phyloP scores from a whole-genome alignment of 2,888 invertebrate species.

The Nebria salina region DNA sequence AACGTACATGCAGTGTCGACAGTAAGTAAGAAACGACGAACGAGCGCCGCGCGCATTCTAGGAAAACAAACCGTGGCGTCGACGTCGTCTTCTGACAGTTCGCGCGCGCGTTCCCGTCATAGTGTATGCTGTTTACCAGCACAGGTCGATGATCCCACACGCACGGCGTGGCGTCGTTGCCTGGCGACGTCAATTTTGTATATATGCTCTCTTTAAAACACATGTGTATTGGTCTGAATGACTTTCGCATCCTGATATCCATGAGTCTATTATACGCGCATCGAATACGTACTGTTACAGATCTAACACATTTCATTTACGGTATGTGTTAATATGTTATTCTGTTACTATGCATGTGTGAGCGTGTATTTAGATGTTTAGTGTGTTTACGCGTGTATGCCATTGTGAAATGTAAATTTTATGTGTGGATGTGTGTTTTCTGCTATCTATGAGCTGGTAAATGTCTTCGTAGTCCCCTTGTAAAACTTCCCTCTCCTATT shows the following conservation, averaged over 20 bases:
- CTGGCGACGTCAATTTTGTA: constrained; percentile 8
- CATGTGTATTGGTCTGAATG: neutral
- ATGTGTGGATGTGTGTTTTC: neutral
- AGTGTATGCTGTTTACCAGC: constrained; percentile 8
- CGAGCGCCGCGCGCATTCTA: neutral
- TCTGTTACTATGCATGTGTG: too few species aligned
- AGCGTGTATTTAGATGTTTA: neutral
- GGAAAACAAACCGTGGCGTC: constrained; percentile 7
- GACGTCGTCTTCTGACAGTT: constrained; percentile 18
- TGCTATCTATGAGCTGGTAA: neutral
- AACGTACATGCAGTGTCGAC: neutral
- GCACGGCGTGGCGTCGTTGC: constrained; percentile 17
- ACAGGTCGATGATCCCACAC: constrained; percentile 7
- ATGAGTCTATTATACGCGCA: neutral
- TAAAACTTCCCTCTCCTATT: too few species aligned
- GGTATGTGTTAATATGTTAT: too few species aligned
- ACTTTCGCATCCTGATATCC: neutral
- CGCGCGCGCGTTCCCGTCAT: constrained; percentile 6
- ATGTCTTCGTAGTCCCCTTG: too few species aligned
- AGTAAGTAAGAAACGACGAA: neutral
- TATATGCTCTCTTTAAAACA: too few species aligned
- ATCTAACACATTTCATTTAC: too few species aligned
- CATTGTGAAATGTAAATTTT: neutral
- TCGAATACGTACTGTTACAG: neutral
- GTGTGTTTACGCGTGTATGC: neutral